Conservation (phyloP, 2,888 invertebrate genomes). For the Orchesella flavescens region DNA sequence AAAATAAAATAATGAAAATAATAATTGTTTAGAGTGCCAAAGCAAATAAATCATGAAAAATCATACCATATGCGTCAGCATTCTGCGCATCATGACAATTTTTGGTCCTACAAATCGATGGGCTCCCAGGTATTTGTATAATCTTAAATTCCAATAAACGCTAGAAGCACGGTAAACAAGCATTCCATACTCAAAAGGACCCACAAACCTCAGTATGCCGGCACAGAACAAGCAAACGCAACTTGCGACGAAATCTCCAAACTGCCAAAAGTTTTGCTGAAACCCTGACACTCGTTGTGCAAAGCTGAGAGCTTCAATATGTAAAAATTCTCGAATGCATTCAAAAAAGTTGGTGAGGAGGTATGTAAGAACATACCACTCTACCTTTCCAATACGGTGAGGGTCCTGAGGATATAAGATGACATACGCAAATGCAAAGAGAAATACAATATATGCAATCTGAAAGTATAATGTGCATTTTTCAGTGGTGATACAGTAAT, state of each 20-base stretch:
- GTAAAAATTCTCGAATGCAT: constrained; percentile 92
- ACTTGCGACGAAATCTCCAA: constrained; percentile 92
- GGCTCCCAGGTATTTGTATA: constrained; percentile 95
- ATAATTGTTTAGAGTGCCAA: too few relatives aligned
- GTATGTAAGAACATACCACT: constrained; percentile 92
- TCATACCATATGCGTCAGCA: constrained; percentile 96
- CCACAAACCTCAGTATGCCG: constrained; percentile 82
- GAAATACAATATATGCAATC: constrained; percentile 95
- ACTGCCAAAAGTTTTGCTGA: constrained; percentile 90
- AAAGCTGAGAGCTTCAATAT: constrained; percentile 79
- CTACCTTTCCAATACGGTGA: constrained; percentile 85
- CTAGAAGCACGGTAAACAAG: constrained; percentile 95
- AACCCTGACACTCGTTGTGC: constrained; percentile 88
- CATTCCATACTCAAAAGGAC: constrained; percentile 86
- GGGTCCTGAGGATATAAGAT: constrained; percentile 89
- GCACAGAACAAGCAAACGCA: constrained; percentile 88
- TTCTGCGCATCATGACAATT: constrained; percentile 99
- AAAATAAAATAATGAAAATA: neutral
- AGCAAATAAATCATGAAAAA: too few relatives aligned
- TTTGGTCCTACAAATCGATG: constrained; percentile 95
- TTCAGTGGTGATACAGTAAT: constrained; percentile 55
- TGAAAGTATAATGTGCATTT: constrained; percentile 75
- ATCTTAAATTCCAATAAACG: constrained; percentile 91
- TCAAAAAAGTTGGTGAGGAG: constrained; percentile 92
- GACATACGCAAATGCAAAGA: constrained; percentile 91